Conservation (phyloP, 2,113 vertebrate species). For the Microcebus tavaratra region DNA sequence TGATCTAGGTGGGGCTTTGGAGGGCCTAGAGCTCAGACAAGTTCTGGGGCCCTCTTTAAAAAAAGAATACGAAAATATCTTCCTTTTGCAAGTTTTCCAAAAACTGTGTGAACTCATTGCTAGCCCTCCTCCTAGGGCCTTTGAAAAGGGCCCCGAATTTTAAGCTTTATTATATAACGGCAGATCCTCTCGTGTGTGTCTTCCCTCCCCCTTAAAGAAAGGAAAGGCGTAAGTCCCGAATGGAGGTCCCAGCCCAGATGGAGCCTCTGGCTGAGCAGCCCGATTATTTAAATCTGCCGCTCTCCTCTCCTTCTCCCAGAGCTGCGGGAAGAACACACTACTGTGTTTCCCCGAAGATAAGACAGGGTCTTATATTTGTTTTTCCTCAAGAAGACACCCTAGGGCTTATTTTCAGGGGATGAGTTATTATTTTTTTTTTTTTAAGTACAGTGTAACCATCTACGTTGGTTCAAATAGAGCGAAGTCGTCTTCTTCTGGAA, state of each 20-base stretch:
- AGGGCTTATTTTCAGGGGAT: too few relatives aligned
- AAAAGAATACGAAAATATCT: not conserved
- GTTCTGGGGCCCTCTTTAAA: not conserved
- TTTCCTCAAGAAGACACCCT: too few relatives aligned
- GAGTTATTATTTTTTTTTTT: too few relatives aligned
- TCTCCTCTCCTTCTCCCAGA: not conserved
- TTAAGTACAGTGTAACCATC: too few relatives aligned
- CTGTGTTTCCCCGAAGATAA: too few relatives aligned
- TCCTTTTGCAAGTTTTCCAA: conserved; percentile 39
- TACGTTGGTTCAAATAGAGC: too few relatives aligned
- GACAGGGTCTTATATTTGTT: too few relatives aligned
- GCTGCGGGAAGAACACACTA: not conserved
- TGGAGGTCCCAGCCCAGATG: not conserved
- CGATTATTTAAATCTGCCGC: not conserved
- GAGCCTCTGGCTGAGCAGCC: not conserved
- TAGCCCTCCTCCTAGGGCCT: not conserved
- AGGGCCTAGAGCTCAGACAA: not conserved
- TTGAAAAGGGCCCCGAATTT: not conserved
- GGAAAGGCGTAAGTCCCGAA: not conserved
- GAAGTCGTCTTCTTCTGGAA: too few relatives aligned
- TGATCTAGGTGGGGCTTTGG: not conserved
- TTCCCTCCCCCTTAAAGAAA: not conserved
- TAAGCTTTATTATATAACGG: not conserved
- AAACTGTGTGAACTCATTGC: not conserved
- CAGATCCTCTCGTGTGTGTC: not conserved